These are phyloP conservation scores for Phylloscopus trochilus DNA, from an alignment of 2,113 vertebrate species.

Conservation along the genomic window DNA sequence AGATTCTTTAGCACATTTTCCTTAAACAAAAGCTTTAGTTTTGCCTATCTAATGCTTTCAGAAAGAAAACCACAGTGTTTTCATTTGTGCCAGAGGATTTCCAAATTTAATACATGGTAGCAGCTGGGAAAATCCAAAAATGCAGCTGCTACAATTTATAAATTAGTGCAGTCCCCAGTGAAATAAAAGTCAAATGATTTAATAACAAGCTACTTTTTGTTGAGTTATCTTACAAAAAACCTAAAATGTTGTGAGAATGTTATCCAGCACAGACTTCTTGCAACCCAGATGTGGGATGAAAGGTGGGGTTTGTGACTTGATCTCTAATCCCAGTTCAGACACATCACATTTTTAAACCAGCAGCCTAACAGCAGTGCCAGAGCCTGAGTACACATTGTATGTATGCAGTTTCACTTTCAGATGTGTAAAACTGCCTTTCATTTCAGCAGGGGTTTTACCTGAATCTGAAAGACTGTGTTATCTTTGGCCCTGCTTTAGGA, in stretches of 20 bases:
- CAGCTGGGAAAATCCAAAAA: not conserved
- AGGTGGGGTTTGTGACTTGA: not conserved
- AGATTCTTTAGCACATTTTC: not conserved
- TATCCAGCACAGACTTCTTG: not conserved
- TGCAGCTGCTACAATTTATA: not conserved
- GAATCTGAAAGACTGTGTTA: not conserved
- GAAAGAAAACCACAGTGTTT: not conserved
- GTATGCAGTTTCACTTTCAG: not conserved
- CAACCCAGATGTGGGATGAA: not conserved
- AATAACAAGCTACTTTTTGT: not conserved
- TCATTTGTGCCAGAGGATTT: not conserved
- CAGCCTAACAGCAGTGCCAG: not conserved
- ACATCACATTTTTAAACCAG: not conserved
- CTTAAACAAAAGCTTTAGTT: not conserved
- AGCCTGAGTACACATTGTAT: not conserved
- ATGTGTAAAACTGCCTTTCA: not conserved
- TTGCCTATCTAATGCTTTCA: not conserved
- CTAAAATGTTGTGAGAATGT: not conserved
- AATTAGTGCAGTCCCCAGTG: not conserved
- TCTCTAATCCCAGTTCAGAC: not conserved
- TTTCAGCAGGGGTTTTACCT: not conserved
- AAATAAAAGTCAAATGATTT: not conserved
- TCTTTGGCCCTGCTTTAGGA: not conserved
- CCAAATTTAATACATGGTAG: not conserved
- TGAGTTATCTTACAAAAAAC: not conserved